Conservation (phyloP, 2,888 invertebrate genomes). For the Andrena camellia region DNA sequence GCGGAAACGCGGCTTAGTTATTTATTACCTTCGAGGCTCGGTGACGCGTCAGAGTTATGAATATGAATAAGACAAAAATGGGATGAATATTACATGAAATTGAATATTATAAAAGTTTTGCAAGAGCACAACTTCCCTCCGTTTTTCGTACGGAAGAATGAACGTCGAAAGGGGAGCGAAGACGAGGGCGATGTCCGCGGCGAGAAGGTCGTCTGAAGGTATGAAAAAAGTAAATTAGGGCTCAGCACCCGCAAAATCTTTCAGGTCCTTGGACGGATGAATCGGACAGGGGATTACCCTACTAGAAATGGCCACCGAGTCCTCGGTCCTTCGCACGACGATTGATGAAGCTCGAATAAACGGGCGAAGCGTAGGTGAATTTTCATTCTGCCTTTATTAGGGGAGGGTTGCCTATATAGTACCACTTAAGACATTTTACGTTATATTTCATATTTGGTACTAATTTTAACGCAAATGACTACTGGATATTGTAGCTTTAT, state of each 20-base stretch:
- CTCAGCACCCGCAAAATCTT: conserved; percentile 46
- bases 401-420: too few species aligned
- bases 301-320: conserved; percentile 5
- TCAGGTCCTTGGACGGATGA: conserved; percentile 13
- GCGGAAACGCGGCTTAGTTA: not conserved
- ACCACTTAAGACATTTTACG: too few species aligned
- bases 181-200: conserved; percentile 35
- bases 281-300: conserved; percentile 33
- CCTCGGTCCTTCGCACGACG: not conserved
- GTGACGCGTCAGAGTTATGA: not conserved
- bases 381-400: conserved; percentile 11
- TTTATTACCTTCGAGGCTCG: not conserved
- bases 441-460: too few species aligned
- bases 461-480: too few species aligned
- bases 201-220: conserved; percentile 48
- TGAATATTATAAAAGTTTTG: conserved; percentile 38
- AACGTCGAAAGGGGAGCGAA: conserved; percentile 6
- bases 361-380: not conserved
- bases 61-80: conserved; percentile 10
- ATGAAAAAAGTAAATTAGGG: conserved; percentile 57
- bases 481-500: too few species aligned
- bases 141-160: conserved; percentile 18
- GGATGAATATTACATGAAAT: conserved; percentile 40
- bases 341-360: conserved; percentile 30
- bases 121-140: conserved; percentile 5